Evolutionary conservation across 2,113 vertebrate genomes (phyloP).

Genomic region (Spea bombifrons): DNA sequence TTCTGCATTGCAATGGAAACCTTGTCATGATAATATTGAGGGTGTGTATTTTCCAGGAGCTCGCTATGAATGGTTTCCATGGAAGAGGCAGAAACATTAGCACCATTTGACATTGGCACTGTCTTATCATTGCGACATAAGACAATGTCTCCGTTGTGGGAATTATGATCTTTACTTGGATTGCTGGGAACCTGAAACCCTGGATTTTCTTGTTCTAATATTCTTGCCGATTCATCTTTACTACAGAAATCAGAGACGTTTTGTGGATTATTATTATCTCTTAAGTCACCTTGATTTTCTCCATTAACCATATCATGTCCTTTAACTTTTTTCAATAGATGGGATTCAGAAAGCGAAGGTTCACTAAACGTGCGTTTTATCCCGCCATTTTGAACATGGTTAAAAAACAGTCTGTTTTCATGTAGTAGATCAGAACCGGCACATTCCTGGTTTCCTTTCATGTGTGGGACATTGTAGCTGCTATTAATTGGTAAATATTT

Average conservation of each 20-base stretch:
- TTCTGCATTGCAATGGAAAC: constrained; percentile 82
- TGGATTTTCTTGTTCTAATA: constrained; percentile 57
- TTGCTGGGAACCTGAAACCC: constrained; percentile 64
- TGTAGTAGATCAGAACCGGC: constrained; percentile 66
- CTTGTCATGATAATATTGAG: constrained; percentile 85
- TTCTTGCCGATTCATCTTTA: constrained; percentile 54
- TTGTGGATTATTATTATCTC: constrained; percentile 55
- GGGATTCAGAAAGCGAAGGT: constrained; percentile 67
- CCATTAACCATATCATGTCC: constrained; percentile 71
- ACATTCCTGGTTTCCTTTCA: constrained; percentile 70
- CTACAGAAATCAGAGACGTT: constrained; percentile 56
- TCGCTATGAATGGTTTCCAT: constrained; percentile 78
- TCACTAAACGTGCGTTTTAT: constrained; percentile 78
- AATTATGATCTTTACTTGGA: constrained; percentile 69
- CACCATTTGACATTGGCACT: constrained; percentile 84
- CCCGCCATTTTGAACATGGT: constrained; percentile 80
- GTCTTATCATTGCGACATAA: constrained; percentile 78
- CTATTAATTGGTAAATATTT: constrained; percentile 70
- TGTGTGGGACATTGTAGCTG: constrained; percentile 60
- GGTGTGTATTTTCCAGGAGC: constrained; percentile 84
- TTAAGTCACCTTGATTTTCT: constrained; percentile 59
- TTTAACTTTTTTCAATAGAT: constrained; percentile 77
- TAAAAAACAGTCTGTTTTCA: constrained; percentile 67
- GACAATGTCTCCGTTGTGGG: constrained; percentile 74
- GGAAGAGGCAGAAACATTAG: constrained; percentile 80